These are phyloP conservation scores for Hypomecis punctinalis DNA, from an alignment of 2,888 invertebrate genomes.

Conservation along the genomic window DNA sequence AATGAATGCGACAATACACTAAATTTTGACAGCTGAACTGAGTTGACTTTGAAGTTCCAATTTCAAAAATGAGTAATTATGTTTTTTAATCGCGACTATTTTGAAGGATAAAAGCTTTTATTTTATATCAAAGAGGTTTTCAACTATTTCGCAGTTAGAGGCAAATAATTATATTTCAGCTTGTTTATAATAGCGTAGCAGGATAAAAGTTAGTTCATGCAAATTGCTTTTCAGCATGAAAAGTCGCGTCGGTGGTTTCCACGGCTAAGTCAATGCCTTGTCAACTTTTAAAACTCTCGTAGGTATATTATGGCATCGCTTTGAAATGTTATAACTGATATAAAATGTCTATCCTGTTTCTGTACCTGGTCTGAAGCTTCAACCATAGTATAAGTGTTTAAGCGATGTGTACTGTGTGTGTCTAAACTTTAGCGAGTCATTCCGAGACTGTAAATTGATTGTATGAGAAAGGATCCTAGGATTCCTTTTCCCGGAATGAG, in stretches of 20 bases:
- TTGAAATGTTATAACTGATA: too few relatives aligned
- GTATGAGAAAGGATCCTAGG: too few relatives aligned
- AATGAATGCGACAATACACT: constrained; percentile 46
- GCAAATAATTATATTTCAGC: constrained; percentile 8
- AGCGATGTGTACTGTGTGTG: too few relatives aligned
- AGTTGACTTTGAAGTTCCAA: constrained; percentile 37
- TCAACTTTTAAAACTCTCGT: neutral
- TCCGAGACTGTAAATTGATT: too few relatives aligned
- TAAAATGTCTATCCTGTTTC: too few relatives aligned
- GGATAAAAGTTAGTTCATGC: constrained; percentile 37
- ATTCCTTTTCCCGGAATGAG: too few relatives aligned
- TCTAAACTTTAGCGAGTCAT: too few relatives aligned
- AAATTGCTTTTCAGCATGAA: constrained; percentile 42
- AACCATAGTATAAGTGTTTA: too few relatives aligned
- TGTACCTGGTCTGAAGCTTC: too few relatives aligned
- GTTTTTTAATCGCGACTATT: constrained; percentile 37
- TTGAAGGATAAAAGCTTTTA: constrained; percentile 11
- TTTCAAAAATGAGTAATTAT: constrained; percentile 47
- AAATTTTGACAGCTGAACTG: constrained; percentile 39
- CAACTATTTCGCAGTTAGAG: neutral
- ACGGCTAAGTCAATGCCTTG: constrained; percentile 32
- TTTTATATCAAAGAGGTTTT: constrained; percentile 11
- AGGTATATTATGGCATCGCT: too few relatives aligned
- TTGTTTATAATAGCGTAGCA: constrained; percentile 31
- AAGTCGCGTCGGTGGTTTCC: constrained; percentile 30